A percentile compares a stretch with the other conserved stretches of the same genome.
These are phyloP conservation scores for Phylloscopus trochilus DNA, from an alignment of 2,113 vertebrate species.

Conservation along the genomic window DNA sequence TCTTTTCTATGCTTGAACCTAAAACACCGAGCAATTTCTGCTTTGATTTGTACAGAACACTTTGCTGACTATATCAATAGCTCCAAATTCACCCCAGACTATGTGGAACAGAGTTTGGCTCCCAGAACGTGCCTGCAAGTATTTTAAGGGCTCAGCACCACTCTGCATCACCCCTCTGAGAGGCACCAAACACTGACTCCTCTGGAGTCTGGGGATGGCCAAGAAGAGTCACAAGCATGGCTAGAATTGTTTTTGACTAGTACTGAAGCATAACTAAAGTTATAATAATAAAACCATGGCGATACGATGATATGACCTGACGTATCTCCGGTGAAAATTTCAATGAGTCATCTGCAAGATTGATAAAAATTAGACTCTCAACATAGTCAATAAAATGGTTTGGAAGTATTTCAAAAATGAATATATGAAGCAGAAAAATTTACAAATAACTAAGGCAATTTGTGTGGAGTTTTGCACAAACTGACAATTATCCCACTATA, in stretches of 20 bases:
- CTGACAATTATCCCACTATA: not conserved
- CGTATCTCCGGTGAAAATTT: not conserved
- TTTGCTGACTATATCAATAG: not conserved
- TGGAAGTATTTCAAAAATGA: not conserved
- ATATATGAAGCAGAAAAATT: not conserved
- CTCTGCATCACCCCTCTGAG: not conserved
- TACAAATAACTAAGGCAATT: not conserved
- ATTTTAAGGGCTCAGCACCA: not conserved
- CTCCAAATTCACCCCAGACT: not conserved
- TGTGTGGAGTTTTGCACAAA: not conserved
- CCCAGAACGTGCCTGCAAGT: fast-evolving
- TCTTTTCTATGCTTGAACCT: not conserved
- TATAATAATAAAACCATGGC: not conserved
- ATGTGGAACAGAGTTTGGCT: not conserved
- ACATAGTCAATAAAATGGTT: not conserved
- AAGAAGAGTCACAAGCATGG: not conserved
- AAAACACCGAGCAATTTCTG: not conserved
- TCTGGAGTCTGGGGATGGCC: not conserved
- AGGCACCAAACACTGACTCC: not conserved
- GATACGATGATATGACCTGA: not conserved
- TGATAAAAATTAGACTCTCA: not conserved
- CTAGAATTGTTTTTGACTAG: not conserved
- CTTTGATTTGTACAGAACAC: not conserved
- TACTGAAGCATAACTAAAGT: not conserved
- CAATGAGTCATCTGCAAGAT: not conserved